phyloP scores from a whole-genome alignment of 2,797 vertebrate species.

The Acrossocheilus wenchowensis region DNA sequence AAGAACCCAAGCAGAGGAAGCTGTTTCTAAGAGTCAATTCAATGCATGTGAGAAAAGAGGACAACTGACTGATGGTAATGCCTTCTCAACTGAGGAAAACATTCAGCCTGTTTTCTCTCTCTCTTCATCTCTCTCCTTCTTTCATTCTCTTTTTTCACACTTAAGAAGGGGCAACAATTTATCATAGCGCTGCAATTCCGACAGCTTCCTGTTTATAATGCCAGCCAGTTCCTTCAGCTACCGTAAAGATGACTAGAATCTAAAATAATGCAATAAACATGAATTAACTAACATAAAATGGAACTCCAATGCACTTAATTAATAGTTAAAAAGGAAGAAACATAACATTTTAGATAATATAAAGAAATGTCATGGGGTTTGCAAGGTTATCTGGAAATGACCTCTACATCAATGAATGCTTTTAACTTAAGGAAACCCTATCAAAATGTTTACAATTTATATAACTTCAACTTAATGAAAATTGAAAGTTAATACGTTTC shows the following conservation, averaged over 20 bases:
- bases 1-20: constrained; percentile 10
- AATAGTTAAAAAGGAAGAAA: neutral
- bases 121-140: constrained; percentile 2
- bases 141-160: constrained; percentile 38
- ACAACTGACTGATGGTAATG: constrained; percentile 41
- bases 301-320: neutral
- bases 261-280: constrained; percentile 3
- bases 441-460: neutral
- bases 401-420: neutral
- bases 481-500: neutral
- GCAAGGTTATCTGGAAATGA: neutral
- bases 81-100: constrained; percentile 33
- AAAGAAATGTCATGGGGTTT: neutral
- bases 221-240: constrained; percentile 21
- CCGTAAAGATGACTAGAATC: constrained; percentile 2
- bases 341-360: neutral
- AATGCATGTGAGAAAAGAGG: constrained; percentile 44
- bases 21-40: neutral
- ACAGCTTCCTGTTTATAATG: constrained; percentile 38
- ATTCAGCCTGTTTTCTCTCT: constrained; percentile 24
- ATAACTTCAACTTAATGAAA: neutral
- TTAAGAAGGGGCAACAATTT: constrained; percentile 27
- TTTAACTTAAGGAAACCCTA: neutral
- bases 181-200: constrained; percentile 20
- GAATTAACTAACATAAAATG: neutral